phyloP scores from a whole-genome alignment of 2,113 vertebrate genomes.

The Jacana jacana region DNA sequence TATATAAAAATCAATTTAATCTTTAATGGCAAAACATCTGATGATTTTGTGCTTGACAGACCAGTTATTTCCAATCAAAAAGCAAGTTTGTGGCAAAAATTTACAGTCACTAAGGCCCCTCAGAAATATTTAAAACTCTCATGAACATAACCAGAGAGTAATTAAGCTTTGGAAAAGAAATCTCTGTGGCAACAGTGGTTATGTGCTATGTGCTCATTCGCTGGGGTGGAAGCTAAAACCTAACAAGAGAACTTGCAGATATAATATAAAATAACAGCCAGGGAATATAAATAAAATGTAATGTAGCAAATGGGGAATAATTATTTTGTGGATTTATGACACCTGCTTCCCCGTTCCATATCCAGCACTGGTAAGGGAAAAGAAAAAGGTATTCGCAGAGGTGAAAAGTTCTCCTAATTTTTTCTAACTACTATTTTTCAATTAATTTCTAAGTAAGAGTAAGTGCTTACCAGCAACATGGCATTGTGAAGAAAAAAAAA shows the following conservation, averaged over 20 bases:
- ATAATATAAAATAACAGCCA: conserved; percentile 54
- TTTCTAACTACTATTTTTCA: conserved; percentile 20
- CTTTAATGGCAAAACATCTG: neutral
- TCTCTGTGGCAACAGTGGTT: neutral
- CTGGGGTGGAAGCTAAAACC: conserved; percentile 20
- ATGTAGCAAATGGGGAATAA: conserved; percentile 58
- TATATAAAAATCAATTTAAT: neutral
- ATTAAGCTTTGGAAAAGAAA: conserved; percentile 39
- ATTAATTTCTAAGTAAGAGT: conserved; percentile 49
- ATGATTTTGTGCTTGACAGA: neutral
- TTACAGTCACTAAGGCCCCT: neutral
- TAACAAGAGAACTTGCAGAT: conserved; percentile 32
- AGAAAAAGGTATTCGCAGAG: conserved; percentile 36
- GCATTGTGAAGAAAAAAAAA: neutral
- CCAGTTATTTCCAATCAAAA: neutral
- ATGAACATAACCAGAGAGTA: conserved; percentile 6
- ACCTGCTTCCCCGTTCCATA: conserved; percentile 31
- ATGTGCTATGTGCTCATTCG: neutral
- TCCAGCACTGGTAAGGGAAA: conserved; percentile 17
- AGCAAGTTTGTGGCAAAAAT: neutral
- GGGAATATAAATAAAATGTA: conserved; percentile 60
- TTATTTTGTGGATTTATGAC: conserved; percentile 64
- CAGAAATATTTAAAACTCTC: conserved; percentile 12
- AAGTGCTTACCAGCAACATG: conserved; percentile 12
- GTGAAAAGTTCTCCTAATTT: conserved; percentile 62